Evolutionary conservation across 2,888 invertebrate species (phyloP).

Genomic region (Ormyrus labotus): DNA sequence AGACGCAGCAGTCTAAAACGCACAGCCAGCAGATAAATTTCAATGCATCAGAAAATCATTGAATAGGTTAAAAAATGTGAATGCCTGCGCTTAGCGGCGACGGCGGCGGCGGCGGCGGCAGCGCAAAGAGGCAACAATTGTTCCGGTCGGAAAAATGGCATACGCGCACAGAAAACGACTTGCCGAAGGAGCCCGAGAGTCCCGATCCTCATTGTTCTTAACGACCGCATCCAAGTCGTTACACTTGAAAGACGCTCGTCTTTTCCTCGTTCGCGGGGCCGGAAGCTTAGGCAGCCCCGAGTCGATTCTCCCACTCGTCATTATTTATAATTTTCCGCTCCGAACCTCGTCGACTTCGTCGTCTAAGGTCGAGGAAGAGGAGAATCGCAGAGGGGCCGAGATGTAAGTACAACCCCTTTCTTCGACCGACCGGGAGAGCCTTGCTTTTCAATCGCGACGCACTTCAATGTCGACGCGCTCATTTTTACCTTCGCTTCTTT

Average conservation of each 20-base stretch:
- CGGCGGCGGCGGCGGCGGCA: too few species aligned
- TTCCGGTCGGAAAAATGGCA: too few species aligned
- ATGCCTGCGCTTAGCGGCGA: too few species aligned
- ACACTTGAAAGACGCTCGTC: constrained; percentile 44
- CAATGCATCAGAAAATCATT: too few species aligned
- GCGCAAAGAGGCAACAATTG: too few species aligned
- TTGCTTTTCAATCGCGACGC: neutral
- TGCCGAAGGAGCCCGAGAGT: neutral
- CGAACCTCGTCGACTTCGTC: neutral
- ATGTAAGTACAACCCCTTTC: constrained; percentile 32
- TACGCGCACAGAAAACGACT: too few species aligned
- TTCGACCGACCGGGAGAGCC: neutral
- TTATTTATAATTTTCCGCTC: constrained; percentile 58
- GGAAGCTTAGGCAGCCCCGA: constrained; percentile 18
- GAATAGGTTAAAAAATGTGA: too few species aligned
- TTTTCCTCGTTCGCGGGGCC: neutral
- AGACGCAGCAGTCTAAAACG: too few species aligned
- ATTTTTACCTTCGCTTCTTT: neutral
- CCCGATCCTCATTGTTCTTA: constrained; percentile 49
- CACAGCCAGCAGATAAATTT: too few species aligned
- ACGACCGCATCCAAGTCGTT: constrained; percentile 44
- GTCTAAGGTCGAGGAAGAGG: constrained; percentile 11
- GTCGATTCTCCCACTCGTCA: constrained; percentile 36
- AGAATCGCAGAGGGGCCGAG: neutral
- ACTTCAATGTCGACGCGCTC: neutral